phyloP scores from a whole-genome alignment of 2,113 vertebrate species.

The Phylloscopus whistleri region DNA sequence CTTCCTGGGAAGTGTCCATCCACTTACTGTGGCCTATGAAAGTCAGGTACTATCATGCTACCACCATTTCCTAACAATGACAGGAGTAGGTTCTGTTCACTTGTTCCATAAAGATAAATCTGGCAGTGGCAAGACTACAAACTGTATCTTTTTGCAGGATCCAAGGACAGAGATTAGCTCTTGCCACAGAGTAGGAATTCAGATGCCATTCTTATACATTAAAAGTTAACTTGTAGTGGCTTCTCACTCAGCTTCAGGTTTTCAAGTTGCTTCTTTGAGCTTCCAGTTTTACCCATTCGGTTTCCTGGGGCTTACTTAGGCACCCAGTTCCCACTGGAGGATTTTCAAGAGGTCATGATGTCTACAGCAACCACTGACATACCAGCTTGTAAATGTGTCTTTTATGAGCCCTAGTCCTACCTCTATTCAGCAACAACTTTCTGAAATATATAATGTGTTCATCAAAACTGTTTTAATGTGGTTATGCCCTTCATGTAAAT shows the following conservation, averaged over 20 bases:
- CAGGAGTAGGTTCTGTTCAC: not conserved
- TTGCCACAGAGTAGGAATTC: not conserved
- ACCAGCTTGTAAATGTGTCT: not conserved
- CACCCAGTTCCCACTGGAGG: not conserved
- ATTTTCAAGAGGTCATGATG: not conserved
- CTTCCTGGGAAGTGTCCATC: not conserved
- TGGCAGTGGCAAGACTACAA: not conserved
- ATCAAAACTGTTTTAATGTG: not conserved
- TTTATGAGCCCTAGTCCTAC: not conserved
- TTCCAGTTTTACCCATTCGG: not conserved
- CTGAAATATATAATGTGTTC: not conserved
- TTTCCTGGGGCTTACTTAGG: not conserved
- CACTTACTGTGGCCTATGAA: not conserved
- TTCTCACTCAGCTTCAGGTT: not conserved
- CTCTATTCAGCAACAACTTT: not conserved
- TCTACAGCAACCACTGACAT: not conserved
- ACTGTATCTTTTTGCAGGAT: not conserved
- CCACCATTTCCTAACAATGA: not conserved
- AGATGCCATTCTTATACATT: not conserved
- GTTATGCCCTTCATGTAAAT: constrained; percentile 7
- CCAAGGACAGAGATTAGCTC: not conserved
- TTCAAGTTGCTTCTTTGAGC: not conserved
- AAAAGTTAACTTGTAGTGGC: not conserved
- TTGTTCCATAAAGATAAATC: not conserved
- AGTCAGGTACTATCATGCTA: not conserved